phyloP scores from a whole-genome alignment of 2,113 vertebrate species.

The Ardeotis arabs region DNA sequence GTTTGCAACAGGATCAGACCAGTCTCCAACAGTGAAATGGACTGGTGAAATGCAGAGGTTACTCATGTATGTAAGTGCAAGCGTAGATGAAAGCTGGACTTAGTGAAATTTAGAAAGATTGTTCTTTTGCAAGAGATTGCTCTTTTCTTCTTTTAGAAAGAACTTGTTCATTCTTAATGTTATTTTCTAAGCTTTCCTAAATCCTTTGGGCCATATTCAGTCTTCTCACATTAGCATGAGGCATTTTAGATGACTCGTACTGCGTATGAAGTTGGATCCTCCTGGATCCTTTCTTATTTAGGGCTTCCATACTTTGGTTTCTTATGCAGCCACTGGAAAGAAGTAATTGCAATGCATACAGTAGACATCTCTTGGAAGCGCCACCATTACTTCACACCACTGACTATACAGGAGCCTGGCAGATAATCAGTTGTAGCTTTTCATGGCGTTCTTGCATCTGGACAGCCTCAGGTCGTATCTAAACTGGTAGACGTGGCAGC shows the following conservation, averaged over 20 bases:
- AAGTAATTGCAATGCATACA: neutral
- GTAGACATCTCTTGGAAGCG: neutral
- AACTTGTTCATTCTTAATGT: neutral
- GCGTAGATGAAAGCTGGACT: neutral
- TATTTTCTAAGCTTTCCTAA: neutral
- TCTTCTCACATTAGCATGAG: neutral
- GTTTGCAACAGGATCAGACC: neutral
- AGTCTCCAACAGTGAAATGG: neutral
- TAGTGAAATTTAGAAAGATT: neutral
- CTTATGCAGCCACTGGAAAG: neutral
- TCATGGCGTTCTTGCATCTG: neutral
- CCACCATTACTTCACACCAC: neutral
- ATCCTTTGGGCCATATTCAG: neutral
- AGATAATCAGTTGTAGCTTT: neutral
- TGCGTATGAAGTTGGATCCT: neutral
- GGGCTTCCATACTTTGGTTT: neutral
- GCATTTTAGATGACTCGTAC: neutral
- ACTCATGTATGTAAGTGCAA: neutral
- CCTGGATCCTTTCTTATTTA: neutral
- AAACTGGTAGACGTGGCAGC: neutral
- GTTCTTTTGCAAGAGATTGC: too few species aligned
- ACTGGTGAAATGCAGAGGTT: neutral
- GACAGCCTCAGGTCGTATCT: neutral
- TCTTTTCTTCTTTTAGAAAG: too few species aligned
- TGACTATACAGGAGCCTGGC: neutral